Evolutionary conservation across 2,888 invertebrate genomes (phyloP), one percentile per base, ranked within the genome.

Genomic region (Drosophila atripex): DNA sequence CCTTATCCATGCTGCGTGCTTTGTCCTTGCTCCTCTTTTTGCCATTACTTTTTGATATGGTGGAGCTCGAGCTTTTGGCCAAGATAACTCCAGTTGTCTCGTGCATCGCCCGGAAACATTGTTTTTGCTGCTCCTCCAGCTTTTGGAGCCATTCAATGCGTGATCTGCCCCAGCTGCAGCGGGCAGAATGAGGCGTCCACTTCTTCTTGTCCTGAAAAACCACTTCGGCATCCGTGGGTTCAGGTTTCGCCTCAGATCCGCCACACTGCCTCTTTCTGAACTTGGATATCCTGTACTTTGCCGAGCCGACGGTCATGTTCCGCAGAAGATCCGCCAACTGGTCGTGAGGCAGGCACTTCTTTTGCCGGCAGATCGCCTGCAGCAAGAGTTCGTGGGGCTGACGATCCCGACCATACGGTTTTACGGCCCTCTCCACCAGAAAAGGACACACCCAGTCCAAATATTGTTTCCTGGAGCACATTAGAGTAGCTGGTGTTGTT

Each of bases 71-170:
- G 8, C 4, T 21, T 21, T 12, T 43, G 7, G 5, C 4, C 18
- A 11, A 18, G 9, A 4, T 18, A 12, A 0, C 8, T 16, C 30
- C 38, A 0, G 16, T 9, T 11, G 39, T 14, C 7, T 58, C 47
- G 16, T 28, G 51, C 49, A 52, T 38, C 1, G 45, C n/a, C 8
- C 39, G 25, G 0, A 28, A 35, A 7, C 38, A 11, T n/a, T 74
- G 55, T 38, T 76, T 61, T 1, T 75, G 52, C 11, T 55, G 64
- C 3, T 49, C 54, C 46, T 89, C 89, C 63, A 89, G 47, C 16
- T 89, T 55, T 28, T 59, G 53, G 30, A 89, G 74, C 88, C 89
- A 89, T 1, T 76, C 84, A 35, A 89, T 79, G 16, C 89, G 83
- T 9, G 89, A 88, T 18, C 38, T 68, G 28, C 66, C 77, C 89